phyloP scores from a whole-genome alignment of 2,113 vertebrate species.

The Orcinus orca region DNA sequence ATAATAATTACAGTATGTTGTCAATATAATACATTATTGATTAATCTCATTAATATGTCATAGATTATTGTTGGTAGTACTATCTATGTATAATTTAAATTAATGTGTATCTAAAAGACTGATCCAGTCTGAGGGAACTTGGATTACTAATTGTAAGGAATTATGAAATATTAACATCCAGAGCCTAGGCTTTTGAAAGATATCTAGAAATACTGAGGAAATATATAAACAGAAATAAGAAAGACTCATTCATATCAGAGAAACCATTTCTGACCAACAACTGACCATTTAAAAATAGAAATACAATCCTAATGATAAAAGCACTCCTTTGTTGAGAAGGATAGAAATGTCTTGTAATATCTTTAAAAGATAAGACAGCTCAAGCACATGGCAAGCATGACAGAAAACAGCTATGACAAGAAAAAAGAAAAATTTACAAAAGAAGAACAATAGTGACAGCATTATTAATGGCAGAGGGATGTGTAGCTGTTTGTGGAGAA shows the following conservation, averaged over 20 bases:
- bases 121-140: constrained; percentile 33
- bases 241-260: not conserved
- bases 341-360: not conserved
- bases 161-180: not conserved
- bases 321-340: not conserved
- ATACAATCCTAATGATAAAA: not conserved
- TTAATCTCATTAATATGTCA: constrained; percentile 33
- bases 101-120: constrained; percentile 12
- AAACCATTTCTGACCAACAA: not conserved
- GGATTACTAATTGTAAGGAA: not conserved
- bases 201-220: not conserved
- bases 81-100: constrained; percentile 55
- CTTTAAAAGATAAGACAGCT: not conserved
- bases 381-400: not conserved
- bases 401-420: not conserved
- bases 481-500: not conserved
- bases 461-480: not conserved
- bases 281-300: not conserved
- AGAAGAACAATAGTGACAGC: not conserved
- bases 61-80: not conserved
- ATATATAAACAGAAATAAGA: not conserved
- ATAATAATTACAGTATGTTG: not conserved
- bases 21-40: constrained; percentile 44
- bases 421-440: not conserved
- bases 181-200: not conserved